Evolutionary conservation across 1,140 invertebrate species (phyloP).

Genomic region (Tetragnatha versicolor): DNA sequence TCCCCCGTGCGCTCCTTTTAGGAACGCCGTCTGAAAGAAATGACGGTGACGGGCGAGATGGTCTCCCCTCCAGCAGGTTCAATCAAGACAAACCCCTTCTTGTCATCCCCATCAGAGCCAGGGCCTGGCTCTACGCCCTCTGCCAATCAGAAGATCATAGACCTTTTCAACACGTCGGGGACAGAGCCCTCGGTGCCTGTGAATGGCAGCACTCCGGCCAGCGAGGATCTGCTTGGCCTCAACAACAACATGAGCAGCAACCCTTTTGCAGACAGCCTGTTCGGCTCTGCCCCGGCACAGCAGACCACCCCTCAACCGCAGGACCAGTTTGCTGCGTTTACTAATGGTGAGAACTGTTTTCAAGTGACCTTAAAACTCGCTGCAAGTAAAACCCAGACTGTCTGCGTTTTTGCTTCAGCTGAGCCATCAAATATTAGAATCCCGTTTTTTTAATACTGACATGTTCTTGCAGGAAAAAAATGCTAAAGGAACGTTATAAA

Average conservation of each 20-base stretch:
- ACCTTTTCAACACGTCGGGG: constrained; percentile 59
- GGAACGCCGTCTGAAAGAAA: constrained; percentile 57
- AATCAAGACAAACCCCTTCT: constrained; percentile 84
- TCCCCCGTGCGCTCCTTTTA: no score
- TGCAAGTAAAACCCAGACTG: no score
- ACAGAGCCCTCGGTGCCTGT: background rate
- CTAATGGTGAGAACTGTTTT: constrained; percentile 55
- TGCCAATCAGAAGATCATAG: constrained; percentile 56
- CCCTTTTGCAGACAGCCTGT: constrained; percentile 86
- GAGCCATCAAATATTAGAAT: no score
- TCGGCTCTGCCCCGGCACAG: constrained; percentile 63
- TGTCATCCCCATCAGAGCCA: constrained; percentile 67
- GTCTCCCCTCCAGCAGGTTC: constrained; percentile 63
- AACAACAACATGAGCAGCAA: constrained; percentile 72
- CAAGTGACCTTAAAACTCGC: no score
- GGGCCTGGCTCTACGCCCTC: constrained; percentile 41
- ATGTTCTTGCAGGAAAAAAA: no score
- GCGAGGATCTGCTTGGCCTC: constrained; percentile 87
- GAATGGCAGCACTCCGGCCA: constrained; percentile 62
- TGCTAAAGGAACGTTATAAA: no score
- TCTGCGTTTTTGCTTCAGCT: no score
- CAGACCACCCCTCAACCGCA: constrained; percentile 26
- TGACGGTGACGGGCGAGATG: constrained; percentile 5
- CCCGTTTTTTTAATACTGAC: no score
- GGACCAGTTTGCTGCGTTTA: constrained; percentile 42